Percentiles rank a stretch among this genome's conserved stretches.
These are phyloP conservation scores for Lutjanus argentimaculatus DNA, from an alignment of 2,797 vertebrate species.

Conservation along the genomic window DNA sequence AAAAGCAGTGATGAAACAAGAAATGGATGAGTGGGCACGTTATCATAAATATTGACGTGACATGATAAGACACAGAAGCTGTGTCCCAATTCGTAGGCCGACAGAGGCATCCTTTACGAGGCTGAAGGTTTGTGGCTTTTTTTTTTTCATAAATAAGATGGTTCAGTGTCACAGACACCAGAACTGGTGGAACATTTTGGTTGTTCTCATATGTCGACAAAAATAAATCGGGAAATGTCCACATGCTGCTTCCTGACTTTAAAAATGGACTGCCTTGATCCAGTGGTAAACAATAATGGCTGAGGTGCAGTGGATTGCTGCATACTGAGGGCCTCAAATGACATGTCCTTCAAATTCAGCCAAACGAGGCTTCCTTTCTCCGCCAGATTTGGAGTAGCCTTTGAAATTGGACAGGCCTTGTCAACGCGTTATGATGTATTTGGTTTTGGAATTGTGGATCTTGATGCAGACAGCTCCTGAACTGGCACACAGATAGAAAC, in stretches of 20 bases:
- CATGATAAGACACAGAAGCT: neutral
- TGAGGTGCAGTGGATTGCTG: neutral
- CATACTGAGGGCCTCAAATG: neutral
- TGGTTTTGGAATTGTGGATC: constrained; percentile 31
- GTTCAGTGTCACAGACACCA: neutral
- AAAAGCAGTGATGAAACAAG: neutral
- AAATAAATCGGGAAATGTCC: neutral
- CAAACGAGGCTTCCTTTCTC: neutral
- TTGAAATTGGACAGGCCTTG: constrained; percentile 27
- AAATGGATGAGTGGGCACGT: neutral
- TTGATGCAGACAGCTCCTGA: constrained; percentile 19
- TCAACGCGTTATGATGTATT: constrained; percentile 21
- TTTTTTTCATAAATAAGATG: neutral
- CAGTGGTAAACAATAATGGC: neutral
- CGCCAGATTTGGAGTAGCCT: neutral
- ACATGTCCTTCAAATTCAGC: constrained; percentile 30
- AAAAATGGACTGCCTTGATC: neutral
- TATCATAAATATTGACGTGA: neutral
- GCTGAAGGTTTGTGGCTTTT: neutral
- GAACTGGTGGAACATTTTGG: neutral
- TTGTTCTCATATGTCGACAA: neutral
- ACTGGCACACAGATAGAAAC: constrained; percentile 1
- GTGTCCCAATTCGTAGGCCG: neutral
- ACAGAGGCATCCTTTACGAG: neutral
- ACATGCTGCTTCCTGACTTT: neutral